phyloP scores from a whole-genome alignment of 2,888 invertebrate species.

The Cephus pygmeus region DNA sequence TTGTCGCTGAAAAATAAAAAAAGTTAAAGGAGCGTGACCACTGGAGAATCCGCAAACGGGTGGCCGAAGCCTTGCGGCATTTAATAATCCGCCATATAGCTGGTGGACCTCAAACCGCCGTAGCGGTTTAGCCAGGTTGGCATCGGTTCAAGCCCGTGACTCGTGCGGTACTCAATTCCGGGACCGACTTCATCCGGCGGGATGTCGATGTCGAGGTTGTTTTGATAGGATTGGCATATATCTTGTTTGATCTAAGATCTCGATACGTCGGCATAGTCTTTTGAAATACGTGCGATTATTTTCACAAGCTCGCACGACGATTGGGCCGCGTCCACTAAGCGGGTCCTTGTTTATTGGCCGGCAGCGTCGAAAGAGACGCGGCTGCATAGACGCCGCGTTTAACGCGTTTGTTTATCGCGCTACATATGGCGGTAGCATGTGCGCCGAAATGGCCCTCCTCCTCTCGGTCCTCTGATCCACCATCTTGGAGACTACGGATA shows the following conservation, averaged over 20 bases:
- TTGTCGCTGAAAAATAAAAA: not conserved
- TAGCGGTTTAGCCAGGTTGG: constrained; percentile 46
- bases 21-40: constrained; percentile 37
- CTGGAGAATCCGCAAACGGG: constrained; percentile 56
- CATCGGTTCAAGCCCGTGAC: constrained; percentile 42
- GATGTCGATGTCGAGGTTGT: constrained; percentile 5
- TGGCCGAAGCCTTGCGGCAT: constrained; percentile 52
- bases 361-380: constrained; percentile 3
- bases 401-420: constrained; percentile 59
- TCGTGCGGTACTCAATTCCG: not conserved
- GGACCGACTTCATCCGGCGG: not conserved
- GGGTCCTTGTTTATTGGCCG: constrained; percentile 42
- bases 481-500: not conserved
- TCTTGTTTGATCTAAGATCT: not conserved
- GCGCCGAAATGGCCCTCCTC: constrained; percentile 29
- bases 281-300: constrained; percentile 38
- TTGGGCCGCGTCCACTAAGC: constrained; percentile 39
- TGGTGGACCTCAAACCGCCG: constrained; percentile 62
- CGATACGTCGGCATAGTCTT: not conserved
- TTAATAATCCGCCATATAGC: constrained; percentile 62
- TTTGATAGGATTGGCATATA: not conserved
- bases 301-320: constrained; percentile 33
- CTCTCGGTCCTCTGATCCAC: not conserved
- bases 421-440: constrained; percentile 64
- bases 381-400: constrained; percentile 55